Conservation (phyloP, 2,888 invertebrate species). For the Agonum fuliginosum region DNA sequence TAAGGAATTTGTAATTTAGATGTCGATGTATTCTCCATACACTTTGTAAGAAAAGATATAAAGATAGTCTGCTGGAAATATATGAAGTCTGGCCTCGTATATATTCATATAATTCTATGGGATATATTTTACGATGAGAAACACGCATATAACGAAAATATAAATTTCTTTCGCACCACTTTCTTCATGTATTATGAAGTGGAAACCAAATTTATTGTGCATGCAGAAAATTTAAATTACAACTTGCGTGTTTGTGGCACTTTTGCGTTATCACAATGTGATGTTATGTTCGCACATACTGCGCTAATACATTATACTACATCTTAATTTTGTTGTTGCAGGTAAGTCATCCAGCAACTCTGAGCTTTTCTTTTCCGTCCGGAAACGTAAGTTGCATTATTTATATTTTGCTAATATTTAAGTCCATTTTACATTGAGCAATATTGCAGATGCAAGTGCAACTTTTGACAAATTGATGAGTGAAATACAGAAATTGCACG, state of each 20-base stretch:
- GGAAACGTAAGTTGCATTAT: constrained; percentile 14
- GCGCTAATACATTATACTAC: constrained; percentile 18
- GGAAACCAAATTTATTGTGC: constrained; percentile 58
- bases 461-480: no score
- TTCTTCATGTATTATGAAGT: constrained; percentile 50
- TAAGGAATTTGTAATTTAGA: background rate
- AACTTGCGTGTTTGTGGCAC: constrained; percentile 42
- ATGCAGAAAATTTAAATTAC: constrained; percentile 59
- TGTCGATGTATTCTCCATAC: constrained; percentile 8
- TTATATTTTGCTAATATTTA: constrained; percentile 7
- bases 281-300: constrained; percentile 46
- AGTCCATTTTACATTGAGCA: background rate
- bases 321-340: constrained; percentile 44
- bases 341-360: constrained; percentile 32
- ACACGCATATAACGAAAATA: constrained; percentile 51
- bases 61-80: constrained; percentile 27
- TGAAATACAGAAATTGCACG: no score
- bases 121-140: constrained; percentile 38
- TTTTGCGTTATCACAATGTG: constrained; percentile 48
- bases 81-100: constrained; percentile 28
- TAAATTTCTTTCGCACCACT: constrained; percentile 56
- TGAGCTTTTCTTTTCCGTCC: background rate
- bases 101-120: constrained; percentile 35
- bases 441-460: background rate
- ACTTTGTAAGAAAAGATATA: constrained; percentile 14